Conservation (phyloP, 2,888 invertebrate genomes). For the Metalampra italica region DNA sequence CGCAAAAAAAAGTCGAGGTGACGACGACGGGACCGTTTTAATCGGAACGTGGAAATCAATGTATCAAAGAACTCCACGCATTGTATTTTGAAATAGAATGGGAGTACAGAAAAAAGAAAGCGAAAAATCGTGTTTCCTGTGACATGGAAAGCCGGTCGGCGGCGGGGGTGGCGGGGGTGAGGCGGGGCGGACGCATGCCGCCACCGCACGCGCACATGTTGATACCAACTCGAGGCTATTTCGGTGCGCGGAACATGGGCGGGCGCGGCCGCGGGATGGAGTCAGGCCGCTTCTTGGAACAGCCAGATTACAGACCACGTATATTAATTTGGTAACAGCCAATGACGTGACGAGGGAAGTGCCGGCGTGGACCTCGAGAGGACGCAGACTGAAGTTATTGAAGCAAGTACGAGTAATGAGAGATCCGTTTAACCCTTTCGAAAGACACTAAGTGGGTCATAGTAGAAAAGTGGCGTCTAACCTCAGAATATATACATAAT, state of each 20-base stretch:
- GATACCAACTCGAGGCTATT: conserved; percentile 29
- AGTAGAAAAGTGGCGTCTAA: no score
- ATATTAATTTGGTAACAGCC: conserved; percentile 34
- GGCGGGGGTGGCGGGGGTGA: no score
- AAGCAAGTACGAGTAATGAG: no score
- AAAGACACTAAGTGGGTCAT: no score
- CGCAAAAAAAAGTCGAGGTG: no score
- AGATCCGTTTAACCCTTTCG: no score
- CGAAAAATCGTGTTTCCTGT: conserved; percentile 44
- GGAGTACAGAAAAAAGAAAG: conserved; percentile 34
- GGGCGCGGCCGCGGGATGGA: conserved; percentile 34
- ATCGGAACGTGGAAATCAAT: no score
- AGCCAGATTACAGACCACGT: conserved; percentile 38
- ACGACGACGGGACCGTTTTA: no score
- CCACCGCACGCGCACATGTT: conserved; percentile 11
- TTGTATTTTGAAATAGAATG: conserved; percentile 6
- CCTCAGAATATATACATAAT: no score
- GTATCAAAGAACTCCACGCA: no score
- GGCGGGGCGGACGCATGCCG: conserved; percentile 14
- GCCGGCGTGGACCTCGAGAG: background rate
- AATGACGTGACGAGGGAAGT: background rate
- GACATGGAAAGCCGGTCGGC: conserved; percentile 22
- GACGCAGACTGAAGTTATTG: no score
- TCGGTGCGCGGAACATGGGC: conserved; percentile 40
- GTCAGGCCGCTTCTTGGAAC: conserved; percentile 41